A percentile compares a stretch with the other conserved stretches of the same genome.
phyloP scores from a whole-genome alignment of 1,140 invertebrate genomes.

The Gryllus bimaculatus region DNA sequence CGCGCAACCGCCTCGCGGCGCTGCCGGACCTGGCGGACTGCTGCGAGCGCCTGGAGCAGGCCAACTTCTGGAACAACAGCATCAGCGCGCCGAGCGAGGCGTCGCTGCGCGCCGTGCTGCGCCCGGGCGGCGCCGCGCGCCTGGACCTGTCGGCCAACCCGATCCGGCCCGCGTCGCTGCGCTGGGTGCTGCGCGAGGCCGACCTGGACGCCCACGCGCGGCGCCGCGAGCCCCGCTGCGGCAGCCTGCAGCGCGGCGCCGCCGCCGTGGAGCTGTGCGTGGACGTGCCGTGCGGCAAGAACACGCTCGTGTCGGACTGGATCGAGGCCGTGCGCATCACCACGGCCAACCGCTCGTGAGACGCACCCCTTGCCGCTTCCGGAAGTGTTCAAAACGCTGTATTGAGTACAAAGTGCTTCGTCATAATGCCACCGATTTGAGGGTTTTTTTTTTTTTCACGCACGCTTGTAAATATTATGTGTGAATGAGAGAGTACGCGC shows the following conservation, averaged over 20 bases:
- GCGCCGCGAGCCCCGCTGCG: neutral
- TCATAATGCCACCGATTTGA: too few relatives aligned
- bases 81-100: neutral
- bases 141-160: neutral
- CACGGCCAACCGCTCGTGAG: too few relatives aligned
- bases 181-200: neutral
- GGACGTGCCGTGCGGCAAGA: neutral
- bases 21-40: neutral
- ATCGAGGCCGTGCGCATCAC: neutral
- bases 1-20: neutral
- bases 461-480: too few relatives aligned
- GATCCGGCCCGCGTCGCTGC: neutral
- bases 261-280: neutral
- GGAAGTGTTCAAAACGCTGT: too few relatives aligned
- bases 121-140: too few relatives aligned
- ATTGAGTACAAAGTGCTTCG: too few relatives aligned
- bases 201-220: neutral
- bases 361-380: too few relatives aligned
- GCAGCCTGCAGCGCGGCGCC: neutral
- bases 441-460: too few relatives aligned
- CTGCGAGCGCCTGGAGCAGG: neutral
- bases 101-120: neutral
- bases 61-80: neutral
- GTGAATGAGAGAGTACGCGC: too few relatives aligned
- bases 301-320: neutral